Conservation (phyloP, 2,797 vertebrate species). For the Mycteria americana region DNA sequence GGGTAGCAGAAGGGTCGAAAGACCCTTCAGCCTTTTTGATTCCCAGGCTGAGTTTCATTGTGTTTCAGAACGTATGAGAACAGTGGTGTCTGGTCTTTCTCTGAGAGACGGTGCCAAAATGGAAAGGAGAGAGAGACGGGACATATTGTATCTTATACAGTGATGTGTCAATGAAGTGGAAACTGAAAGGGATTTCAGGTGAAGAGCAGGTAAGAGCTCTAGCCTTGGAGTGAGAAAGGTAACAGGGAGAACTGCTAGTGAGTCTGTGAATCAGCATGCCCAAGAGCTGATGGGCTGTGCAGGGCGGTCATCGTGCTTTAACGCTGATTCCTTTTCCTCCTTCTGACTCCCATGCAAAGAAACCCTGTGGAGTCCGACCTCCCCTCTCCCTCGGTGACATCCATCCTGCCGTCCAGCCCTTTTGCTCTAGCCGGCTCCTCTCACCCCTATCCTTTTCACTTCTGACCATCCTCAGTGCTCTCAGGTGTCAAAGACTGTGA, state of each 20-base stretch:
- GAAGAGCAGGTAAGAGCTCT: background rate
- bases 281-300: background rate
- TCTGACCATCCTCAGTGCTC: background rate
- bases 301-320: background rate
- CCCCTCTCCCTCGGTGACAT: fast-evolving
- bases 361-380: background rate
- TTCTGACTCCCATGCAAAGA: background rate
- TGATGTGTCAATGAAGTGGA: background rate
- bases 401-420: background rate
- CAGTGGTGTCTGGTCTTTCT: background rate
- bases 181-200: background rate
- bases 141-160: background rate
- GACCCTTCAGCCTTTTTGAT: background rate
- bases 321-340: background rate
- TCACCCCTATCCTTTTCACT: background rate
- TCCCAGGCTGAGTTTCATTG: background rate
- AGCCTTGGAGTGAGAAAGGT: background rate
- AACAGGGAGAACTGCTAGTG: background rate
- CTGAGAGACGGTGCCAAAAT: background rate
- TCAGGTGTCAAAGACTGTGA: background rate
- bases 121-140: background rate
- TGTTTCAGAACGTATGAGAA: background rate
- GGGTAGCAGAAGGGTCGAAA: background rate
- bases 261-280: background rate
- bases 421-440: background rate